Evolutionary conservation across 1,140 invertebrate species (phyloP), one percentile per base, ranked within the genome.

Genomic region (Hycleus phaleratus): DNA sequence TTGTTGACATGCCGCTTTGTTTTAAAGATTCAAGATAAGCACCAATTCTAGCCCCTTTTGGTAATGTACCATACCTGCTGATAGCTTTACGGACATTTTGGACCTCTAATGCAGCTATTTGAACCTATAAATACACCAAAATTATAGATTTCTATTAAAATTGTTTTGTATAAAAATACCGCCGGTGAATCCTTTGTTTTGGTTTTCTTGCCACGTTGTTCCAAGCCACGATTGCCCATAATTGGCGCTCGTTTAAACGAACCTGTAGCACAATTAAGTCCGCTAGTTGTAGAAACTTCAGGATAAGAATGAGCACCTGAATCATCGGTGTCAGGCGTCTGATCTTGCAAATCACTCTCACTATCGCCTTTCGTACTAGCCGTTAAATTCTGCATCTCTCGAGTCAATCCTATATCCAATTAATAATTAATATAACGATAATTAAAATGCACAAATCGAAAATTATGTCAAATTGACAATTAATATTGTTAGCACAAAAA

Each of bases 31-130:
- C 94, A 10, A 98, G 76, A 74, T 95, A 98, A 0, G 94, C 94
- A 8, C 94, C 94, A 63, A 97, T 97, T 38, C 95, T 81, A 9
- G 93, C 91, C 46, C 91, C 93, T 77, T 98, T 99, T 0, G 95
- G 95, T 56, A 95, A 71, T 8, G 96, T 98, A 4, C 95, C 95
- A 72, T 97, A 98, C n/a, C 93, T 83, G 75, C 93, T 96, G 53
- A 97, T 96, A 4, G 93, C 93, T 63, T 92, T 85, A 69, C 95
- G 91, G 51, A 98, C 93, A 80, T 97, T 97, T 75, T 96, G 91
- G 61, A 96, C 93, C 77, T 97, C 95, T 58, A 98, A 78, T 10
- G 93, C 90, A 60, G 90, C 91, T 51, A 95, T 89, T 71, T 85
- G 83, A 12, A 89, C 83, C 61, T 82, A 46, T 73, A 56, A 44